Base-by-base conservation (phyloP, 2,797 vertebrate genomes). In the Sebastes alutus region DNA sequence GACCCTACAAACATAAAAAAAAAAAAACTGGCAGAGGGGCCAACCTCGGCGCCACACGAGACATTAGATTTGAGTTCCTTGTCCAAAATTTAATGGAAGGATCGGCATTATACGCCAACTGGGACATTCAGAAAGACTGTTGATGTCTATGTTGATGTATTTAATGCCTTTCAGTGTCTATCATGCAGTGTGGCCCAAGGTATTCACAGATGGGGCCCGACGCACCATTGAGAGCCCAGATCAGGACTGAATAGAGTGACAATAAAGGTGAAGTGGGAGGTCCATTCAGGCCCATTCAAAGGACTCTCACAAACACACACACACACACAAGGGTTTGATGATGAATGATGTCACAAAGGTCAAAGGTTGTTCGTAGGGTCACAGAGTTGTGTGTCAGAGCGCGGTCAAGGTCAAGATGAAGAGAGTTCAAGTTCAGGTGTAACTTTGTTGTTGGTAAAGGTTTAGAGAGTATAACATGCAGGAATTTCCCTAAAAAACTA, bases 171-270 rank as follows among this genome's bases (percentile, higher is more conserved):
- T 92, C 88, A 91, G 72, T 72, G 68, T 88, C 82, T 30, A 77
- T 88, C 87, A 84, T 65, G 80, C 75, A 55, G 62, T 25, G 79
- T 73, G 79, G 82, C 60, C 75, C 65, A 70, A 60, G 59, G 76
- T 87, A 92, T 93, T 93, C 92, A 89, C 88, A 76, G 77, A 88
- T 86, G 92, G 81, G 89, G 83, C 92, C 91, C 84, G 6, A 77
- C 49, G 33, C 65, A 68, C 77, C 79, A 85, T 84, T 68, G 75
- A 87, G 81, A 70, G 81, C 64, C 59, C 59, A 32, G 71, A 81
- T 88, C 61, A 58, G 27, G 70, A 27, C 42, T 88, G 84, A 92
- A 93, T 79, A 59, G 84, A 78, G 69, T 10, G 66, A 92, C 84
- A 87, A 92, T 92, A 64, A 87, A 87, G 82, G 62, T 88, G 84